Percentiles rank a stretch among this genome's conserved stretches.
phyloP scores from a whole-genome alignment of 2,797 vertebrate genomes.

The Pseudochaenichthys georgianus region DNA sequence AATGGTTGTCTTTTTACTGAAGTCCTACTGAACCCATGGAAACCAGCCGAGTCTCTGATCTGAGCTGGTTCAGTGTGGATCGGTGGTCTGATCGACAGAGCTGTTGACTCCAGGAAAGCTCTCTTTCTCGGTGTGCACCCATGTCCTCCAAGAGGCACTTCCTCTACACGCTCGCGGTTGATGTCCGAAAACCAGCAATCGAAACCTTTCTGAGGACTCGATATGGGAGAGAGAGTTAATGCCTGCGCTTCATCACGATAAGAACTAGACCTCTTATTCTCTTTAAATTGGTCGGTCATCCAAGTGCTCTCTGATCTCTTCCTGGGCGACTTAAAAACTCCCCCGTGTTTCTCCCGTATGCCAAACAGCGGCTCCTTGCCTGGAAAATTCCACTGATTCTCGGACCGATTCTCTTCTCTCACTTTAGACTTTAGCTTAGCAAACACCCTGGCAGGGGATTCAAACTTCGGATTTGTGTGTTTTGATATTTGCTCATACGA shows the following conservation, averaged over 20 bases:
- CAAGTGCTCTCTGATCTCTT: constrained; percentile 20
- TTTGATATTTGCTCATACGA: constrained; percentile 19
- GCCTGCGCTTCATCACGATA: constrained; percentile 53
- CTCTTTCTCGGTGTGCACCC: constrained; percentile 7
- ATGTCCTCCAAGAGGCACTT: neutral
- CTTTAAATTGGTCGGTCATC: constrained; percentile 9
- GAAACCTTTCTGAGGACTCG: constrained; percentile 55
- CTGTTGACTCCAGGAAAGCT: constrained; percentile 47
- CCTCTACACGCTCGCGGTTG: neutral
- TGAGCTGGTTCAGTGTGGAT: neutral
- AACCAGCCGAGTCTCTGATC: neutral
- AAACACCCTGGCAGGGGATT: constrained; percentile 84
- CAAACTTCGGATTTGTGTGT: neutral
- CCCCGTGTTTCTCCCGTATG: neutral
- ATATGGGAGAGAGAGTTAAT: constrained; percentile 78
- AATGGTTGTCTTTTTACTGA: constrained; percentile 16
- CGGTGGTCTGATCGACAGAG: neutral
- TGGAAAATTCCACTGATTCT: neutral
- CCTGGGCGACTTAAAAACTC: constrained; percentile 1
- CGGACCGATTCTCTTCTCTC: constrained; percentile 42
- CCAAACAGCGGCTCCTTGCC: neutral
- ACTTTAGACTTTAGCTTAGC: constrained; percentile 82
- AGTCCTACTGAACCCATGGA: constrained; percentile 22
- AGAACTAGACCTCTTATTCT: constrained; percentile 9
- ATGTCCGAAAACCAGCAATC: neutral